These are phyloP conservation scores for Hipposideros armiger DNA, from an alignment of 2,113 vertebrate species.

Conservation along the genomic window DNA sequence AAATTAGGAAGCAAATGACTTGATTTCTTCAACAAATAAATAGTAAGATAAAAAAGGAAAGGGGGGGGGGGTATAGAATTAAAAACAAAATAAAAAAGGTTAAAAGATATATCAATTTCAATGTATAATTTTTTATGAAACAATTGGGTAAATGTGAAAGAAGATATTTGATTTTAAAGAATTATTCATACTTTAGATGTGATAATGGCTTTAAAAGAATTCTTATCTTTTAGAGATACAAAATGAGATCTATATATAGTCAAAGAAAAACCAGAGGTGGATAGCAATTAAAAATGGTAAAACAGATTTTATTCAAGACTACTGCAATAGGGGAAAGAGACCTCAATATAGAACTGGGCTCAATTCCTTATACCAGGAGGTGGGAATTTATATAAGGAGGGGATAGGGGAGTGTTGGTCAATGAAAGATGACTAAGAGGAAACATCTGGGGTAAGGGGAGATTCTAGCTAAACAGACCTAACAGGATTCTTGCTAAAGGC, in stretches of 20 bases:
- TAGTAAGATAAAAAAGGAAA: background rate
- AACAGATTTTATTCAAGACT: background rate
- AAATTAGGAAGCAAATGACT: background rate
- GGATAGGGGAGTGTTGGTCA: background rate
- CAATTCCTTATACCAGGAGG: background rate
- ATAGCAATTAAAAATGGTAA: background rate
- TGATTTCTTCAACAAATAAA: constrained; percentile 19
- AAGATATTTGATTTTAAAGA: constrained; percentile 11
- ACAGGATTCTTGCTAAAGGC: background rate
- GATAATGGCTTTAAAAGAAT: constrained; percentile 19
- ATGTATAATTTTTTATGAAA: constrained; percentile 12
- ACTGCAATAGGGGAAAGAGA: background rate
- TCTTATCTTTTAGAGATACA: background rate
- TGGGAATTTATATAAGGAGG: background rate
- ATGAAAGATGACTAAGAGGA: background rate
- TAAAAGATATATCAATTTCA: background rate
- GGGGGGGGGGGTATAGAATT: background rate
- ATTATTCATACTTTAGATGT: constrained; percentile 23
- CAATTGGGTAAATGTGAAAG: background rate
- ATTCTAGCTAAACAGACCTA: background rate
- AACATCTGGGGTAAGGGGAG: background rate
- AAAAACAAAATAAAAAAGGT: background rate
- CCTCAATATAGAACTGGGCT: background rate
- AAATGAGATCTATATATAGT: background rate
- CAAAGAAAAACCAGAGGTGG: background rate